Percentiles rank a stretch among this genome's conserved stretches.
phyloP scores from a whole-genome alignment of 2,888 invertebrate genomes.

The Cancer borealis region DNA sequence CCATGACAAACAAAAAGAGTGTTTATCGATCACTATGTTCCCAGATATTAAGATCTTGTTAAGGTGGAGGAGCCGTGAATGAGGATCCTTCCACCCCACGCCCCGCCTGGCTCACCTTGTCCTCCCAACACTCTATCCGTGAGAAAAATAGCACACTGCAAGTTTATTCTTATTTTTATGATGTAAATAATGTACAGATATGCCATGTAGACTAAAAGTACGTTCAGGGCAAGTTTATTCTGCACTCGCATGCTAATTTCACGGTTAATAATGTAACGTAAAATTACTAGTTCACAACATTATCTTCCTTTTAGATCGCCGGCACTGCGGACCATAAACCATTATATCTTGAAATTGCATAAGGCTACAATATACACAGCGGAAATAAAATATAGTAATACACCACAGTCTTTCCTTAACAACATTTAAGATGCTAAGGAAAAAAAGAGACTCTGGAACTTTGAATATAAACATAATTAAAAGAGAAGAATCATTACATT shows the following conservation, averaged over 20 bases:
- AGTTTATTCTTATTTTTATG: background rate
- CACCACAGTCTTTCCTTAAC: background rate
- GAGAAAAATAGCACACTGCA: background rate
- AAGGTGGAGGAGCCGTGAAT: background rate
- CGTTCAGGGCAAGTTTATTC: background rate
- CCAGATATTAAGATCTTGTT: background rate
- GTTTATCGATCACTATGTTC: background rate
- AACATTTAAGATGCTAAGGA: background rate
- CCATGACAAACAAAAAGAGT: background rate
- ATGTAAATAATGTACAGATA: background rate
- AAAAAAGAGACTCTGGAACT: too few relatives aligned
- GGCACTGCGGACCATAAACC: background rate
- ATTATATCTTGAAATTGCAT: background rate
- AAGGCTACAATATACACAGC: background rate
- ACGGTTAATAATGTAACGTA: background rate
- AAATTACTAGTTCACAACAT: background rate
- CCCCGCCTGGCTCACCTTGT: slow-evolving; percentile 26
- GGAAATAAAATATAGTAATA: background rate
- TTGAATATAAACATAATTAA: too few relatives aligned
- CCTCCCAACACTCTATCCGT: background rate
- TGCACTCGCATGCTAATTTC: background rate
- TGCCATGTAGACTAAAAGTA: background rate
- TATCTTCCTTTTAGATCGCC: background rate
- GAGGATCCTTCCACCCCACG: background rate
- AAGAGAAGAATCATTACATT: background rate